Conservation (phyloP, 2,113 vertebrate genomes). For the Pelmatolapia mariae region DNA sequence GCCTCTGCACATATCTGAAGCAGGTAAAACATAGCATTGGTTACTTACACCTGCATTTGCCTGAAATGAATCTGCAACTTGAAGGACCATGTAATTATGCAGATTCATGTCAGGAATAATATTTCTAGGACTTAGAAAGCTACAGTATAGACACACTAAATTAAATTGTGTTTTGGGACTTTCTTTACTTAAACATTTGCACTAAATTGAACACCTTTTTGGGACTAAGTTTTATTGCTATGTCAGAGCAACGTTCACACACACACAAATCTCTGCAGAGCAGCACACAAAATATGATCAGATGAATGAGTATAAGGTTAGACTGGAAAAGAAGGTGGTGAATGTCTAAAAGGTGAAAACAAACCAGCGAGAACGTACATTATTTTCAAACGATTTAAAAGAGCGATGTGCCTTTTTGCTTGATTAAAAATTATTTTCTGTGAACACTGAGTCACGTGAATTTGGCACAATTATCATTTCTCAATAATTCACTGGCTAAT, state of each 20-base stretch:
- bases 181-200: not conserved
- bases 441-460: not conserved
- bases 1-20: not conserved
- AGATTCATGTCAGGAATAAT: not conserved
- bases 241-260: not conserved
- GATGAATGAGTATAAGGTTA: not conserved
- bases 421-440: not conserved
- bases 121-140: not conserved
- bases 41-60: not conserved
- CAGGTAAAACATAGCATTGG: not conserved
- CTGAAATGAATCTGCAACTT: not conserved
- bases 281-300: not conserved
- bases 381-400: not conserved
- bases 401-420: not conserved
- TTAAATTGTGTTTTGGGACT: not conserved
- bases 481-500: constrained; percentile 28
- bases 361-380: not conserved
- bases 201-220: not conserved
- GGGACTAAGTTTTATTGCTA: not conserved
- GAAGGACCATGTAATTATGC: not conserved
- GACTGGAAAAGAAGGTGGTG: not conserved
- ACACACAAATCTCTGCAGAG: not conserved
- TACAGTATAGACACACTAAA: not conserved
- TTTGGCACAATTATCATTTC: not conserved
- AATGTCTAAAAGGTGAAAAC: not conserved